Percentiles rank a stretch among this genome's conserved stretches.
phyloP scores from a whole-genome alignment of 2,113 vertebrate genomes.

The Argyrosomus japonicus region DNA sequence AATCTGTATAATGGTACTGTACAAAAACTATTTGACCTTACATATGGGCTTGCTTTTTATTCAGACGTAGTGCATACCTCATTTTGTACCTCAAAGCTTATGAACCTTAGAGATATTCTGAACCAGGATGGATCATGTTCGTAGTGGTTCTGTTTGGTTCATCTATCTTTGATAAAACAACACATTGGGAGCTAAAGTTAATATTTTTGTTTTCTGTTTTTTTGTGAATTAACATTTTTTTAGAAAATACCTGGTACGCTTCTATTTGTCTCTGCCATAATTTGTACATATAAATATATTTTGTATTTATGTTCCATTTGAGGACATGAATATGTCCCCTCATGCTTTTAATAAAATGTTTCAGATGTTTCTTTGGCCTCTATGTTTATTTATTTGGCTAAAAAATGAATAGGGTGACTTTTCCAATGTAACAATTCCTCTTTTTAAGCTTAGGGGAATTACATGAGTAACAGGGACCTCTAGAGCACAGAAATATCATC shows the following conservation, averaged over 20 bases:
- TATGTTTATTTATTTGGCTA: background rate
- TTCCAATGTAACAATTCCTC: background rate
- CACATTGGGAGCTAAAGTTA: conserved; percentile 62
- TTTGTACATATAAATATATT: conserved; percentile 82
- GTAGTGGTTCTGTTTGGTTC: conserved; percentile 26
- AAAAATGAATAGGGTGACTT: background rate
- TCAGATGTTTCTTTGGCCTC: conserved; percentile 52
- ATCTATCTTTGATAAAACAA: conserved; percentile 56
- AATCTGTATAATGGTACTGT: conserved; percentile 32
- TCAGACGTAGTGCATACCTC: conserved; percentile 64
- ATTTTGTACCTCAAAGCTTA: conserved; percentile 68
- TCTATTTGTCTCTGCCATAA: conserved; percentile 78
- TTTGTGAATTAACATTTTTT: conserved; percentile 69
- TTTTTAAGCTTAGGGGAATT: background rate
- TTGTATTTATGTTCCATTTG: conserved; percentile 85
- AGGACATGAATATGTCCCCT: conserved; percentile 69
- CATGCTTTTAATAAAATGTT: conserved; percentile 86
- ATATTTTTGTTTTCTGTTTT: conserved; percentile 38
- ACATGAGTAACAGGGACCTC: background rate
- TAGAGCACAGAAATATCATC: background rate
- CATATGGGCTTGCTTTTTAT: conserved; percentile 48
- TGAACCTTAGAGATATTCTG: conserved; percentile 19
- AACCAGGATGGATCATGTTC: conserved; percentile 20
- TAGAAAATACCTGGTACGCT: conserved; percentile 62
- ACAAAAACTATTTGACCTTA: conserved; percentile 11